Evolutionary conservation across 2,113 vertebrate genomes (phyloP).

Genomic region (Semnornis frantzii): DNA sequence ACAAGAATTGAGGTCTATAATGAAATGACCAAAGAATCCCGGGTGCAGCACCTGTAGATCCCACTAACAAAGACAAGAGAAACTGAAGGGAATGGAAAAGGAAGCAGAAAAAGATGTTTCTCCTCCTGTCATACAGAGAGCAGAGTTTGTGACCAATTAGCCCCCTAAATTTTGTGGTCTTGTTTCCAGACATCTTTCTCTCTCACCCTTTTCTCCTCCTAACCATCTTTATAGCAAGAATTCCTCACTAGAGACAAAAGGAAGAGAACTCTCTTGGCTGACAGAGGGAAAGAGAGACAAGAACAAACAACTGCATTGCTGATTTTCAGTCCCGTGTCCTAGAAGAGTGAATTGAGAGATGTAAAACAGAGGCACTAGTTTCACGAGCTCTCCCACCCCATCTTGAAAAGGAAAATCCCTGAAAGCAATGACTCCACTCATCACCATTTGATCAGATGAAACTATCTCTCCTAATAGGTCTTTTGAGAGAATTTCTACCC

Average conservation of each 20-base stretch:
- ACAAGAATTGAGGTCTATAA: neutral
- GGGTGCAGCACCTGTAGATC: neutral
- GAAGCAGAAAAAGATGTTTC: neutral
- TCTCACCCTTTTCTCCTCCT: neutral
- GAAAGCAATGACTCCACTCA: neutral
- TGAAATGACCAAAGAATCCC: neutral
- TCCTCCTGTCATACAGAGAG: accelerated
- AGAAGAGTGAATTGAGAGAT: neutral
- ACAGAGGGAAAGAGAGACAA: neutral
- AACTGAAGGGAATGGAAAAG: neutral
- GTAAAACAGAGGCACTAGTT: conserved; percentile 24
- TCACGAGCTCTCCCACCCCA: neutral
- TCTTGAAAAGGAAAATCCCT: neutral
- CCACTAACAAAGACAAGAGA: neutral
- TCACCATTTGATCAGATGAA: neutral
- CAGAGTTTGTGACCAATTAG: neutral
- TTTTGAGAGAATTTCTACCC: neutral
- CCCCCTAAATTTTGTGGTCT: neutral
- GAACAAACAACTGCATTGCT: conserved; percentile 65
- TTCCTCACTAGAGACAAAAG: neutral
- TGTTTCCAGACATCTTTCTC: neutral
- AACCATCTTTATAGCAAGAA: neutral
- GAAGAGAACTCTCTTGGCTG: neutral
- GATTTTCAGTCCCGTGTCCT: conserved; percentile 32
- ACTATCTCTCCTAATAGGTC: accelerated